These are phyloP conservation scores for Lynx canadensis DNA, from an alignment of 2,113 vertebrate genomes.

Conservation along the genomic window DNA sequence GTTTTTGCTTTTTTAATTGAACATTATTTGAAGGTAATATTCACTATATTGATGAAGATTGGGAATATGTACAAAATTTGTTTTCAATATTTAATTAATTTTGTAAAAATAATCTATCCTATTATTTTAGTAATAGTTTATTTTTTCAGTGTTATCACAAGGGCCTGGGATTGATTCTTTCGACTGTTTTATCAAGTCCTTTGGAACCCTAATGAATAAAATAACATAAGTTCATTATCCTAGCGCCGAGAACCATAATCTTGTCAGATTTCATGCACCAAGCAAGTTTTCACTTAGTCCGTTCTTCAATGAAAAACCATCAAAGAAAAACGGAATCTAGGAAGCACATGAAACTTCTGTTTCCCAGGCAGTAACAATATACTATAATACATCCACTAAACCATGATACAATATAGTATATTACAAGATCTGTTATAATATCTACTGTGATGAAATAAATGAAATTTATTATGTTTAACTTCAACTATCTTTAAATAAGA, in stretches of 20 bases:
- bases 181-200: neutral
- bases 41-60: neutral
- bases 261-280: slow-evolving; percentile 47
- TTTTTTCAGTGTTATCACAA: neutral
- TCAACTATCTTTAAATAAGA: neutral
- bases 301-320: slow-evolving; percentile 31
- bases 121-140: slow-evolving; percentile 17
- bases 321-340: neutral
- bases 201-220: slow-evolving; percentile 31
- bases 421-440: neutral
- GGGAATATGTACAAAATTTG: neutral
- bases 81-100: slow-evolving; percentile 51
- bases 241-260: slow-evolving; percentile 9
- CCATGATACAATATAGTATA: neutral
- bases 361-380: neutral
- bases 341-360: neutral
- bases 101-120: neutral
- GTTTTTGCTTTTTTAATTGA: slow-evolving; percentile 16
- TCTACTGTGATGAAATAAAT: neutral
- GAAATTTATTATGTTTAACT: neutral
- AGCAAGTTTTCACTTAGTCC: slow-evolving; percentile 34
- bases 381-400: neutral
- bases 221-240: slow-evolving; percentile 35
- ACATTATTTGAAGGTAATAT: neutral
- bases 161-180: neutral